Conservation (phyloP, 1,140 invertebrate genomes). For the Zaprionus africanus region DNA sequence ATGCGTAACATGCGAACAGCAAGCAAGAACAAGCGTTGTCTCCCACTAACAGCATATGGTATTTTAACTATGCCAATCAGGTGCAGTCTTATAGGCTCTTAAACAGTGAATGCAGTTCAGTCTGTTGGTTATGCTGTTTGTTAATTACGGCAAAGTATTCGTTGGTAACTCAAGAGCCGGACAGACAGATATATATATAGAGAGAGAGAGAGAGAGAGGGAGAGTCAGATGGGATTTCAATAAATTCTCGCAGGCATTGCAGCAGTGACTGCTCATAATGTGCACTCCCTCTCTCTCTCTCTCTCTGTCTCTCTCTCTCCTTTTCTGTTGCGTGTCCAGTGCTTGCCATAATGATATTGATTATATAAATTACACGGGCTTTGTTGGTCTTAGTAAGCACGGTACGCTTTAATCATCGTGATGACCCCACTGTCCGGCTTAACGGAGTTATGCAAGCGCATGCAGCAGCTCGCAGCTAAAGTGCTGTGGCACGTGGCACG, state of each 20-base stretch:
- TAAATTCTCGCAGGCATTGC: no score
- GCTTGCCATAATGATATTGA: conserved; percentile 1
- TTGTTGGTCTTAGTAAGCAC: not conserved
- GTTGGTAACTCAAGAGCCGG: not conserved
- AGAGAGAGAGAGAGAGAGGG: not conserved
- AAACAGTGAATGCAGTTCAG: not conserved
- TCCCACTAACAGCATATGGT: conserved; percentile 22
- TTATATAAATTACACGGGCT: conserved; percentile 28
- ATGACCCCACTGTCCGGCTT: not conserved
- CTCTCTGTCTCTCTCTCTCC: not conserved
- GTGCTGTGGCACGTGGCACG: conserved; percentile 32
- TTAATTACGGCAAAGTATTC: not conserved
- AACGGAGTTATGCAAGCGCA: conserved; percentile 24
- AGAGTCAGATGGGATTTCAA: not conserved
- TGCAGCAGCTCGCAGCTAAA: conserved; percentile 4
- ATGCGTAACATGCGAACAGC: conserved; percentile 53
- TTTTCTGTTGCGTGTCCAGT: not conserved
- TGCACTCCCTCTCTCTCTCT: not conserved
- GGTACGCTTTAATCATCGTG: not conserved
- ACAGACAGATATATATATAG: no score
- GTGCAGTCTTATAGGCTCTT: not conserved
- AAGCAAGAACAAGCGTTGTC: conserved; percentile 12
- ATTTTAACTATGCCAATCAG: conserved; percentile 32
- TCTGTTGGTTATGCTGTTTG: not conserved
- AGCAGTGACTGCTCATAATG: not conserved